Conservation (phyloP, 53 echinoderm and acorn worm genomes). For the Antedon mediterranea region DNA sequence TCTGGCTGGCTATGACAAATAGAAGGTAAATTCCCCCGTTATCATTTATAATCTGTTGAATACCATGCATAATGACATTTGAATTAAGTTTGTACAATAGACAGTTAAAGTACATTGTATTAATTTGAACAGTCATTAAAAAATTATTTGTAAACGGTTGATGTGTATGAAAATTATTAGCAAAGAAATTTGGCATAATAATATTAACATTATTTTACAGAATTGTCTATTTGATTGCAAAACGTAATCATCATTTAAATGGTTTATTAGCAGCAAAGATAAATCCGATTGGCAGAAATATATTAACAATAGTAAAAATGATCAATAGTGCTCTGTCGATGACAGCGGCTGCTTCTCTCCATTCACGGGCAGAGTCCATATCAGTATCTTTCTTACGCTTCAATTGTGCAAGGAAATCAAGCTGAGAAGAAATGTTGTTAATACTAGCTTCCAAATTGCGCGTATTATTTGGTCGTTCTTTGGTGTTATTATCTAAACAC, state of each 20-base stretch:
- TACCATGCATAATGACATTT: too few species aligned
- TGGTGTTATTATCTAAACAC: neutral
- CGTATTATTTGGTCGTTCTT: neutral
- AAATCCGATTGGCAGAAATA: conserved; percentile 37
- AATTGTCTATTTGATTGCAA: too few species aligned
- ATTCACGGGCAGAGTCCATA: conserved; percentile 36
- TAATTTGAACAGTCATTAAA: too few species aligned
- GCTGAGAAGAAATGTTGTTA: neutral
- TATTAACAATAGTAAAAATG: conserved; percentile 38
- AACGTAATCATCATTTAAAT: neutral
- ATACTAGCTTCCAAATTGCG: neutral
- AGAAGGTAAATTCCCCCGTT: too few species aligned
- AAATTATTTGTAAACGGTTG: too few species aligned
- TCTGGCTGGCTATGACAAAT: too few species aligned
- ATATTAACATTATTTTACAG: too few species aligned
- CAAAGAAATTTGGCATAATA: too few species aligned
- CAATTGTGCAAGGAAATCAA: conserved; percentile 26
- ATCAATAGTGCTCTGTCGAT: conserved; percentile 47
- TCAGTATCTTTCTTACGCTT: conserved; percentile 37
- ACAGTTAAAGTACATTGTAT: too few species aligned
- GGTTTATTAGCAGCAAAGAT: conserved; percentile 16
- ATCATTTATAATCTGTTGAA: too few species aligned
- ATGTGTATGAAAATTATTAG: too few species aligned
- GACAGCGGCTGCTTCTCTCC: conserved; percentile 51
- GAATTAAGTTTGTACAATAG: too few species aligned